Evolutionary conservation across 2,797 vertebrate species (phyloP).

Genomic region (Streptopelia turtur): DNA sequence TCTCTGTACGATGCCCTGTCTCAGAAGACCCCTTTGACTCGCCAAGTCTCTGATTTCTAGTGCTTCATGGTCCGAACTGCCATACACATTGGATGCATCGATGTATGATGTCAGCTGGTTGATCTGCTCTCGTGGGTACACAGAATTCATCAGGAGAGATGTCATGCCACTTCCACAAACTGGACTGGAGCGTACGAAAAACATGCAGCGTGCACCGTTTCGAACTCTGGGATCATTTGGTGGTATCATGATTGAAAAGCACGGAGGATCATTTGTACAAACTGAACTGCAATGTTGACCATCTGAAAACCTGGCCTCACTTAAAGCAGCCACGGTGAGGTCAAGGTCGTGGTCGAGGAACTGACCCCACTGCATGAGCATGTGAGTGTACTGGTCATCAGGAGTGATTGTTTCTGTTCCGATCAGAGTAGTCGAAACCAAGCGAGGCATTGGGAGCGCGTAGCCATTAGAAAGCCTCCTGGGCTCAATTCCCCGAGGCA

Average conservation of each 20-base stretch:
- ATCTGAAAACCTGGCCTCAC: conserved; percentile 95
- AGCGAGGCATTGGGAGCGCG: conserved; percentile 87
- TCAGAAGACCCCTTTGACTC: conserved; percentile 93
- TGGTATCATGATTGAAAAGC: conserved; percentile 94
- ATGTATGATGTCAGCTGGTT: conserved; percentile 98
- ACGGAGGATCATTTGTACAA: conserved; percentile 94
- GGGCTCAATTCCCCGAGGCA: conserved; percentile 86
- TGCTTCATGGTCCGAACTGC: conserved; percentile 90
- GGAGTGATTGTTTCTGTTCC: conserved; percentile 93
- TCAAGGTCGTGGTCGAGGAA: conserved; percentile 98
- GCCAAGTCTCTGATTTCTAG: conserved; percentile 92
- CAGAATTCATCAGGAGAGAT: conserved; percentile 97
- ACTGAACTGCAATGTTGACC: conserved; percentile 91
- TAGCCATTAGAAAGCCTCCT: conserved; percentile 85
- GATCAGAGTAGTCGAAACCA: conserved; percentile 92
- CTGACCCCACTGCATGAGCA: conserved; percentile 99
- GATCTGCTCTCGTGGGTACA: conserved; percentile 96
- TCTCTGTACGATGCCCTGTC: conserved; percentile 94
- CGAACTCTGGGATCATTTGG: conserved; percentile 89
- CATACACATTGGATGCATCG: conserved; percentile 96
- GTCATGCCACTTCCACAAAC: conserved; percentile 99
- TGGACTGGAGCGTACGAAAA: conserved; percentile 95
- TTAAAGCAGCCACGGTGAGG: conserved; percentile 92
- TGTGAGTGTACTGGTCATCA: conserved; percentile 93
- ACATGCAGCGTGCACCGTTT: conserved; percentile 93